Evolutionary conservation across 1,140 invertebrate genomes (phyloP).

Genomic region (Bactericera cockerelli): DNA sequence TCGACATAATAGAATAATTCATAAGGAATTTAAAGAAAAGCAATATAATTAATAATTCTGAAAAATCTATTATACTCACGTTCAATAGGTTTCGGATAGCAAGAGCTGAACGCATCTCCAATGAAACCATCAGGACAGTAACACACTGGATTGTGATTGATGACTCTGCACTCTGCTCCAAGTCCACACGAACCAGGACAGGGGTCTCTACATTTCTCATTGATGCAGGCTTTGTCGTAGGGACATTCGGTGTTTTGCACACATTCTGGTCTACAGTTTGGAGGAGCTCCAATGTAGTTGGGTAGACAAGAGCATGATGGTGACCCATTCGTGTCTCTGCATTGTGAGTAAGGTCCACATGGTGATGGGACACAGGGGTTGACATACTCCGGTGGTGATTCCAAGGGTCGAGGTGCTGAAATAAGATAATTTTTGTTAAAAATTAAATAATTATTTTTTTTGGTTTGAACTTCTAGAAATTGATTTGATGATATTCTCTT

Average conservation of each 20-base stretch:
- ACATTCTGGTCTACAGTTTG: conserved; percentile 40
- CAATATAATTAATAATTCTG: too few relatives aligned
- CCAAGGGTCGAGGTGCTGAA: conserved; percentile 14
- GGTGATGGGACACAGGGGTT: too few relatives aligned
- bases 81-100: conserved; percentile 29
- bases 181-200: conserved; percentile 56
- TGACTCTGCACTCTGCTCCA: conserved; percentile 57
- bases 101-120: conserved; percentile 59
- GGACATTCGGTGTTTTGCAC: conserved; percentile 40
- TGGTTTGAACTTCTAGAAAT: not conserved
- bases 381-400: too few relatives aligned
- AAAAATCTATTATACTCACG: too few relatives aligned
- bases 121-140: conserved; percentile 55
- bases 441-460: conserved; percentile 24
- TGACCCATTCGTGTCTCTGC: conserved; percentile 37
- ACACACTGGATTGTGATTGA: too few relatives aligned
- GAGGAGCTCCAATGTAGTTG: conserved; percentile 38
- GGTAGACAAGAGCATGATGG: conserved; percentile 45
- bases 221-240: conserved; percentile 54
- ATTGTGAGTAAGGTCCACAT: too few relatives aligned
- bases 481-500: conserved; percentile 6
- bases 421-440: conserved; percentile 31
- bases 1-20: too few relatives aligned
- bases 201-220: conserved; percentile 62
- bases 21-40: too few relatives aligned